Conservation (phyloP, 2,797 vertebrate genomes). For the Melopsittacus undulatus region DNA sequence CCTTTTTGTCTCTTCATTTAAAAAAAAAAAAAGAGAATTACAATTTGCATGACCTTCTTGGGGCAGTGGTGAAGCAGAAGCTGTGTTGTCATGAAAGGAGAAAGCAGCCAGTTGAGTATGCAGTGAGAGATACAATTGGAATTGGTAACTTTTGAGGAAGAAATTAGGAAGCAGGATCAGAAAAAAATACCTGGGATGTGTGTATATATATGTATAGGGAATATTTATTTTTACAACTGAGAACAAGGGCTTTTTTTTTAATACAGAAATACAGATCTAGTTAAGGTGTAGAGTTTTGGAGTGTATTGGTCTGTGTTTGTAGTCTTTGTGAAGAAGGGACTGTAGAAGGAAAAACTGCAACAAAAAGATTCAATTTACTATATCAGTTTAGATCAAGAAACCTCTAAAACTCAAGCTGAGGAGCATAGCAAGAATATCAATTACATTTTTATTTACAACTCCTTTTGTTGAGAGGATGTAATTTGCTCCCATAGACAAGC, state of each 20-base stretch:
- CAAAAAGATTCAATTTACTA: neutral
- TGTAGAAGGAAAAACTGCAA: neutral
- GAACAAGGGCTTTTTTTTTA: neutral
- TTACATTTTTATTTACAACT: neutral
- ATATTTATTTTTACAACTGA: neutral
- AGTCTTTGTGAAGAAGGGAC: neutral
- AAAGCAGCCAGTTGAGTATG: neutral
- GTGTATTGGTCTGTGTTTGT: neutral
- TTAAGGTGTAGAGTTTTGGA: neutral
- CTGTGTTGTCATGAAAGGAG: neutral
- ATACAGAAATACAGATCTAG: neutral
- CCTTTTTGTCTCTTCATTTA: conserved; percentile 25
- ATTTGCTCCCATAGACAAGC: neutral
- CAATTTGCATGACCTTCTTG: neutral
- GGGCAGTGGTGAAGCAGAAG: neutral
- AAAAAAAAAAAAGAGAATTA: neutral
- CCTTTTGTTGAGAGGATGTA: neutral
- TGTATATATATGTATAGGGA: neutral
- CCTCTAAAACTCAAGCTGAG: neutral
- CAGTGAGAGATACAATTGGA: neutral
- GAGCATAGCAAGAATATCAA: neutral
- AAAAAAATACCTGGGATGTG: neutral
- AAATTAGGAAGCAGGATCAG: neutral
- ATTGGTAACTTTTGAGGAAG: neutral
- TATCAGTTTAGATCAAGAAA: neutral